Base-by-base conservation (phyloP, 1,140 invertebrate species). In the Marisa cornuarietis region DNA sequence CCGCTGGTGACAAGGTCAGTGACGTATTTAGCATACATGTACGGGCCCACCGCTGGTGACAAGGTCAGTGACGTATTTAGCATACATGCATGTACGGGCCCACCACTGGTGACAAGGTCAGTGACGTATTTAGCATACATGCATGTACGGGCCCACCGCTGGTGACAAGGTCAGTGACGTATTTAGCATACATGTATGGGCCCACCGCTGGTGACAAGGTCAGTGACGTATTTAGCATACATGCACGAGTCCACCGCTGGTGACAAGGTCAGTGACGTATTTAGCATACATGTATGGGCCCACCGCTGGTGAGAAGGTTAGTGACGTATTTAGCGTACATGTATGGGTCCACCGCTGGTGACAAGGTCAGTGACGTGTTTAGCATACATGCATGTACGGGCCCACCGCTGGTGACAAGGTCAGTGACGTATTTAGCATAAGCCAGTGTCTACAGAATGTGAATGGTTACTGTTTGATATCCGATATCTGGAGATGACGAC, bases 341-440 rank as follows among this genome's bases (percentile, higher is more conserved):
- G n/a, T n/a, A n/a, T n/a, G n/a, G n/a, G 18, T 4, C 18, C n/a
- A 63, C 18, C n/a, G n/a, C 18, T 63, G 62, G 18, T 20, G 18
- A 18, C 62, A 18, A 20, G 62, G n/a, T 63, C 2, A 63, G 18
- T 20, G 18, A 63, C n/a, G 18, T 63, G 4, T 2, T 63, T 4
- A 63, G n/a, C 18, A n/a, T 7, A n/a, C 85, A 24, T 75, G 84
- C 22, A 88, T 83, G 61, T 91, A 85, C 76, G 90, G n/a, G 18
- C 18, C 18, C n/a, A 63, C 18, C n/a, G n/a, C 18, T 63, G 62
- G 18, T 20, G 18, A 18, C 62, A 18, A 20, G 62, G n/a, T 63
- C 2, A 63, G 18, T 20, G 18, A 63, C n/a, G 18, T 63, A 20
- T 2, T 63, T 4, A 63, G n/a, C 18, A n/a, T 7, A n/a, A 63